phyloP scores from a whole-genome alignment of 2,113 vertebrate species.

The Pseudopodoces humilis region DNA sequence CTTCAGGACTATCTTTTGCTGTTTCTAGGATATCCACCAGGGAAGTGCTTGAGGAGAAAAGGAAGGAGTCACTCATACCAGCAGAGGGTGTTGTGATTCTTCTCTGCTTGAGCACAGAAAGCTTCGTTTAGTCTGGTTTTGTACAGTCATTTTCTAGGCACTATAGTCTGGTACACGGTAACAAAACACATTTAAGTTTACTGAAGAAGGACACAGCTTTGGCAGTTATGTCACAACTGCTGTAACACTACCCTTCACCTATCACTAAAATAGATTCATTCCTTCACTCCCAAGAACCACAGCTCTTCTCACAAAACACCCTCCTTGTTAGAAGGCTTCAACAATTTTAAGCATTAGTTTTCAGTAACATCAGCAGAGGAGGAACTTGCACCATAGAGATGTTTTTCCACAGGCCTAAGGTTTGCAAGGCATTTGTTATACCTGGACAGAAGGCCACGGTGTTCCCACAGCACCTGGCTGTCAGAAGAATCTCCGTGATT shows the following conservation, averaged over 20 bases:
- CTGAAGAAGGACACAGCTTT: background rate
- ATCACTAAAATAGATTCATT: background rate
- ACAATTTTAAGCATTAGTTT: background rate
- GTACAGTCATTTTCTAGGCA: background rate
- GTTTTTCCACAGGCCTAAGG: background rate
- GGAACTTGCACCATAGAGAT: background rate
- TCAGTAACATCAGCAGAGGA: background rate
- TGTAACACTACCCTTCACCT: background rate
- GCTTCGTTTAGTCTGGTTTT: background rate
- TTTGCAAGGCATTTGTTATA: background rate
- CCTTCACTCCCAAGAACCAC: background rate
- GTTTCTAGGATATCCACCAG: background rate
- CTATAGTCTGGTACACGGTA: background rate
- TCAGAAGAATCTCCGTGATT: background rate
- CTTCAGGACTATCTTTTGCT: background rate
- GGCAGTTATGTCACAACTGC: slow-evolving; percentile 13
- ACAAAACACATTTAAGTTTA: background rate
- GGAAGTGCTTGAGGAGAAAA: background rate
- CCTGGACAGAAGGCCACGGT: background rate
- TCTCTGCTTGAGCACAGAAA: background rate
- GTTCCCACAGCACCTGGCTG: background rate
- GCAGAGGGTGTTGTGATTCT: slow-evolving; percentile 43
- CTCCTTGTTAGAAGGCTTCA: background rate
- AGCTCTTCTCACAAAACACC: background rate
- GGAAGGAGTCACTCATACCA: background rate